These are phyloP conservation scores for Bubo scandiacus DNA, from an alignment of 2,113 vertebrate species.

Conservation along the genomic window DNA sequence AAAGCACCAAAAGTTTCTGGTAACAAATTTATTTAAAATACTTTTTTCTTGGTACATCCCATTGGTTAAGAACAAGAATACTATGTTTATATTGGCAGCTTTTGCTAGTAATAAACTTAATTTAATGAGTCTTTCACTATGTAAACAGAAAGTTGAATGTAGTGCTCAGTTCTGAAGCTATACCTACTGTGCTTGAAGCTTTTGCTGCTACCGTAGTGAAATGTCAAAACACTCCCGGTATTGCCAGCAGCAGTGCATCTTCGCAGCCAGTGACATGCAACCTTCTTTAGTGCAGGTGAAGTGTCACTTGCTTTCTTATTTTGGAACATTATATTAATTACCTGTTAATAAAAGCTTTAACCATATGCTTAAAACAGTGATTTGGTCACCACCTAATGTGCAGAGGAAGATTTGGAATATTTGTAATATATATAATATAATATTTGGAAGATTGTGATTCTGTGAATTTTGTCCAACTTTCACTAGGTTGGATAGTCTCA, in stretches of 20 bases:
- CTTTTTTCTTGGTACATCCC: neutral
- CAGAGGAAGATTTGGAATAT: too few species aligned
- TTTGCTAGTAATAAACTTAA: conserved; percentile 20
- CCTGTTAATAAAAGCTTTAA: neutral
- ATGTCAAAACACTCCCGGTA: fast-evolving
- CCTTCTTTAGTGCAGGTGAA: neutral
- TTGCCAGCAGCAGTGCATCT: neutral
- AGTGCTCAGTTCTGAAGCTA: neutral
- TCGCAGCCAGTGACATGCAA: neutral
- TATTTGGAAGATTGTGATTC: neutral
- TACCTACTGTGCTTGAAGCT: neutral
- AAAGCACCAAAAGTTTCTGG: neutral
- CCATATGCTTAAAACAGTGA: fast-evolving
- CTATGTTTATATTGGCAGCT: conserved; percentile 44
- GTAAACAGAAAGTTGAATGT: neutral
- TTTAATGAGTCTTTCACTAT: neutral
- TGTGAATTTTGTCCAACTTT: neutral
- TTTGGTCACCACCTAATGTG: neutral
- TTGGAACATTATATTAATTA: neutral
- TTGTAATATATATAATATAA: too few species aligned
- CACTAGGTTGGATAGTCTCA: neutral
- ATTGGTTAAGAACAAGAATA: conserved; percentile 33
- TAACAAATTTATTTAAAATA: conserved; percentile 6
- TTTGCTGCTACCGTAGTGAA: neutral
- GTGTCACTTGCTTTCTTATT: fast-evolving